These are phyloP conservation scores for Macroteleia sp. DNA, from an alignment of 2,888 invertebrate species.

Conservation along the genomic window DNA sequence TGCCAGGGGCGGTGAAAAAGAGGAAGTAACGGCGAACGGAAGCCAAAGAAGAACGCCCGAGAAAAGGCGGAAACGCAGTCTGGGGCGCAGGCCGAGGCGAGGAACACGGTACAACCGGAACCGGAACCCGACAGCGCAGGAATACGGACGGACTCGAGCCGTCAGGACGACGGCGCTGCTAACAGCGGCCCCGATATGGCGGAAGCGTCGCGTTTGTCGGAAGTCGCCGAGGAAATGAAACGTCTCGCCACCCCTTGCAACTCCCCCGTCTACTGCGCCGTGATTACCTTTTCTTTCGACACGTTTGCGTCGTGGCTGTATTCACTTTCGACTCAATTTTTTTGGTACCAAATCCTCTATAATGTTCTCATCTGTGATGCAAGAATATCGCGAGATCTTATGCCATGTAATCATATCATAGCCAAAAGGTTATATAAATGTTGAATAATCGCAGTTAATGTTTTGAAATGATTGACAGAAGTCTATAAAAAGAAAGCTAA, in stretches of 20 bases:
- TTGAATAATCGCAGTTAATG: constrained; percentile 15
- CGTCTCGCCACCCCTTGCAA: constrained; percentile 70
- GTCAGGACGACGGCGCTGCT: constrained; percentile 68
- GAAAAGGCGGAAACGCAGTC: constrained; percentile 66
- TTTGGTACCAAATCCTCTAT: constrained; percentile 10
- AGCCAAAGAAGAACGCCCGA: constrained; percentile 68
- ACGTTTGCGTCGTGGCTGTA: constrained; percentile 9
- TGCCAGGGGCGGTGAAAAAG: constrained; percentile 49
- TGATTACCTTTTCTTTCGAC: constrained; percentile 58
- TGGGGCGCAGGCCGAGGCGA: constrained; percentile 44
- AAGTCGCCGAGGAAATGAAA: constrained; percentile 83
- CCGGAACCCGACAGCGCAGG: constrained; percentile 77
- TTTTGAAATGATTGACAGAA: no score
- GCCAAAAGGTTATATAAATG: constrained; percentile 18
- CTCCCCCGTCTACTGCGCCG: constrained; percentile 10
- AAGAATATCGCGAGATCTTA: no score
- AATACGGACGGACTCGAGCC: constrained; percentile 72
- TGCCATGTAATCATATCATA: background rate
- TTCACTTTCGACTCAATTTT: constrained; percentile 1
- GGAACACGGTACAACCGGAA: constrained; percentile 74
- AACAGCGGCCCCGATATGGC: constrained; percentile 75
- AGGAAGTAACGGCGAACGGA: constrained; percentile 70
- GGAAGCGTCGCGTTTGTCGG: constrained; percentile 83
- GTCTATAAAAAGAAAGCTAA: no score
- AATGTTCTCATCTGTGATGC: no score